Percentiles rank a stretch among this genome's conserved stretches.
Conservation (phyloP, 2,113 vertebrate genomes). For the Mionectes macconnelli region DNA sequence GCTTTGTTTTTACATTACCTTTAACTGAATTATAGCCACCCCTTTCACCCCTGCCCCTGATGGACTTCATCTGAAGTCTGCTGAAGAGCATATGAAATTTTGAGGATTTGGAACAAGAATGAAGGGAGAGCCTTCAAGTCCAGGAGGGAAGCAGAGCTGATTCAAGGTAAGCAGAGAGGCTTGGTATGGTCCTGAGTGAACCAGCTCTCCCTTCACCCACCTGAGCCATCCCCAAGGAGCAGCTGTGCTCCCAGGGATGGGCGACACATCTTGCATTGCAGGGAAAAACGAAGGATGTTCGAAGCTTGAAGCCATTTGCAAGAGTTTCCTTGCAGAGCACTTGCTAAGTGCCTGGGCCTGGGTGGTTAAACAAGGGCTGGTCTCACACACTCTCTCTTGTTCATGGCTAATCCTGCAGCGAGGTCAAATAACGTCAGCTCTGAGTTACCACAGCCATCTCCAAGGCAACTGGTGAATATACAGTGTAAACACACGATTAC, state of each 20-base stretch:
- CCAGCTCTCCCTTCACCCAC: neutral
- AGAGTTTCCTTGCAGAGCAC: neutral
- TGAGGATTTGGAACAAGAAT: neutral
- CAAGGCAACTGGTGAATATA: constrained; percentile 48
- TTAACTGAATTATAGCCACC: neutral
- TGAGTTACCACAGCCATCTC: constrained; percentile 45
- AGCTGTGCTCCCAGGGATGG: neutral
- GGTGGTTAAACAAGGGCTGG: constrained; percentile 1
- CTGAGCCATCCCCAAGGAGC: neutral
- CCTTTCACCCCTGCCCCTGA: neutral
- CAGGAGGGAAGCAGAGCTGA: neutral
- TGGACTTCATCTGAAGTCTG: neutral
- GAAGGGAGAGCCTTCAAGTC: neutral
- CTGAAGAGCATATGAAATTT: neutral
- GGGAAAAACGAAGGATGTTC: neutral
- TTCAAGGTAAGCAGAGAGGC: neutral
- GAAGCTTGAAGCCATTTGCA: neutral
- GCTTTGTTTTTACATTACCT: neutral
- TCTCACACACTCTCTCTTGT: constrained; percentile 10
- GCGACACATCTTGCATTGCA: neutral
- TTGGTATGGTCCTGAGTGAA: accelerated
- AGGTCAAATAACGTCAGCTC: constrained; percentile 25
- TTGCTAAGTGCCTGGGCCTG: neutral
- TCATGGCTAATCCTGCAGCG: constrained; percentile 15
- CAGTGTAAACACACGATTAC: constrained; percentile 44